A percentile compares a stretch with the other conserved stretches of the same genome.
Conservation (phyloP, 2,797 vertebrate species). For the Huso huso region DNA sequence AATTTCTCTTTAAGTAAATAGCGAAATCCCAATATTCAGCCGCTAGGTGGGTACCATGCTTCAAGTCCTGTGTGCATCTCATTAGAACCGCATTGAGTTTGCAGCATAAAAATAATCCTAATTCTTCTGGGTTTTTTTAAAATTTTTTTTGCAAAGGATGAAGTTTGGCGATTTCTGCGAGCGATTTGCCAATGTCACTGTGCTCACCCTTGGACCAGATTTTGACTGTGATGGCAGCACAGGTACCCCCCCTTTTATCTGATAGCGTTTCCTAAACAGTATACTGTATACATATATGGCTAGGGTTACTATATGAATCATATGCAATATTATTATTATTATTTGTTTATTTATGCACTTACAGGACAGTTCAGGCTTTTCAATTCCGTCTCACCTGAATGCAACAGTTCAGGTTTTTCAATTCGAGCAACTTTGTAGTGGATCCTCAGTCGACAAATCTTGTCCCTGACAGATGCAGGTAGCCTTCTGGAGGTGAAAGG, state of each 20-base stretch:
- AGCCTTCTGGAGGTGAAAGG: slow-evolving; percentile 9
- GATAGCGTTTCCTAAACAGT: too few relatives aligned
- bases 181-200: slow-evolving; percentile 9
- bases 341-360: too few relatives aligned
- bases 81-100: background rate
- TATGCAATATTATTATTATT: too few relatives aligned
- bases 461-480: slow-evolving; percentile 8
- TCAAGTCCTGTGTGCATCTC: background rate
- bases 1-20: background rate
- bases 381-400: too few relatives aligned
- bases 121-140: too few relatives aligned
- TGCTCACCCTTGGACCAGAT: slow-evolving; percentile 14
- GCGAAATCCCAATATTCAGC: background rate
- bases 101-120: too few relatives aligned
- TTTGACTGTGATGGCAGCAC: slow-evolving; percentile 11
- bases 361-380: too few relatives aligned
- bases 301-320: too few relatives aligned
- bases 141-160: slow-evolving; percentile 12
- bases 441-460: background rate
- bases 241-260: slow-evolving; percentile 4
- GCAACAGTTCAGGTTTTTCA: too few relatives aligned
- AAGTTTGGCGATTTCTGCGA: slow-evolving; percentile 14
- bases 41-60: background rate
- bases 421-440: background rate
- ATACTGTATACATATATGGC: too few relatives aligned